Evolutionary conservation across 2,888 invertebrate genomes (phyloP).

Genomic region (Drosophila putrida): DNA sequence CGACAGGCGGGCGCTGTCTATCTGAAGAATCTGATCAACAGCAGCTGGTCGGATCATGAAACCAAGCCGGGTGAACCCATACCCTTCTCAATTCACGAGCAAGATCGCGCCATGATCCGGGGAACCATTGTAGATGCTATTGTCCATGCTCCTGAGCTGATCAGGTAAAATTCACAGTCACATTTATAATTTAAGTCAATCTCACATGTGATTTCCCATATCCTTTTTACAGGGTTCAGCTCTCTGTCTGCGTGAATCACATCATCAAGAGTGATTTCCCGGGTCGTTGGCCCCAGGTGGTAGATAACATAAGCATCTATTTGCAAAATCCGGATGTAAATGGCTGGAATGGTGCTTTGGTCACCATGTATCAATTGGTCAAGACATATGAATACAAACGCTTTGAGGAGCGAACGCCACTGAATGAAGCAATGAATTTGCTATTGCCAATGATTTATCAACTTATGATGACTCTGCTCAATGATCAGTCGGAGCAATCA

Average conservation of each 20-base stretch:
- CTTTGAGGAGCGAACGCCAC: conserved; percentile 93
- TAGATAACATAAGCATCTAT: conserved; percentile 97
- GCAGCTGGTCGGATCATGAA: conserved; percentile 95
- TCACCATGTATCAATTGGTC: conserved; percentile 96
- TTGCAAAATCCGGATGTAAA: conserved; percentile 95
- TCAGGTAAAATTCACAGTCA: conserved; percentile 86
- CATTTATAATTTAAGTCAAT: not conserved
- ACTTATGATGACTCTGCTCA: conserved; percentile 91
- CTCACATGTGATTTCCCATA: not conserved
- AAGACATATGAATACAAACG: conserved; percentile 97
- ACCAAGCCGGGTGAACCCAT: conserved; percentile 90
- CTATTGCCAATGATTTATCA: conserved; percentile 96
- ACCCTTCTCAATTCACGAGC: conserved; percentile 96
- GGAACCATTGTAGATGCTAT: conserved; percentile 98
- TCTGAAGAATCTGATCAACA: conserved; percentile 96
- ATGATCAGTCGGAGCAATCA: conserved; percentile 94
- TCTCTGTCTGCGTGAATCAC: conserved; percentile 96
- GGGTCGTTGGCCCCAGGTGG: conserved; percentile 96
- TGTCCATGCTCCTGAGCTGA: conserved; percentile 95
- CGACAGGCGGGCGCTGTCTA: conserved; percentile 98
- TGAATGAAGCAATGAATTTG: conserved; percentile 98
- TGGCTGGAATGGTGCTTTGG: conserved; percentile 95
- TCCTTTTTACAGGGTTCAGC: conserved; percentile 89
- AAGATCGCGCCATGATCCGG: conserved; percentile 96
- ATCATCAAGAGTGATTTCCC: conserved; percentile 99